Evolutionary conservation across 2,113 vertebrate genomes (phyloP), one percentile per base, ranked within the genome.

Genomic region (Periophthalmodon schlosseri): DNA sequence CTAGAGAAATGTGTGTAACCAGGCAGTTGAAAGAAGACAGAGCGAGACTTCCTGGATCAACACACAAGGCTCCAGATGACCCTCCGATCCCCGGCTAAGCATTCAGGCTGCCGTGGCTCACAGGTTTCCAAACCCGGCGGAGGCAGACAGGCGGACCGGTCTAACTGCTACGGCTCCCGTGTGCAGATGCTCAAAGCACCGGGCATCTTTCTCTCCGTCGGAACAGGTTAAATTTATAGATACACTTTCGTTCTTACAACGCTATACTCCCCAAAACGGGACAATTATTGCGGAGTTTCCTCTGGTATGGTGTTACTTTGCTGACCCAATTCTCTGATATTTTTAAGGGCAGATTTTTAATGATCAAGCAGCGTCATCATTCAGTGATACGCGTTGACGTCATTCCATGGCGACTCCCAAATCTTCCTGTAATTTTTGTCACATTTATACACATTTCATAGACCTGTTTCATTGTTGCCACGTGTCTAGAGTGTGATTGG

Each of bases 301-400:
- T 56, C 44, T 12, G 56, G 36, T n/a, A 8, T 66, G 3, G 73
- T 52, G 64, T 54, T 60, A 73, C 69, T 78, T 84, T 60, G 79
- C 81, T 88, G 91, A 92, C 90, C 91, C 39, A 87, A 87, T 88
- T 92, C 79, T 86, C 76, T 60, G 74, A 77, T 85, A 83, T 90
- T 84, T 93, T 93, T 92, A 90, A 93, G 87, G 88, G 85, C 88
- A 74, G 86, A 76, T 89, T 90, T 88, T 88, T 81, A 89, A 92
- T 90, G 86, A 91, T 90, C 91, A 89, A 89, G 83, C 86, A 78
- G 93, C 93, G 92, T 94, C 93, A 92, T 91, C 89, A 84, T 88
- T 93, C 89, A 90, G 89, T 79, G 84, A 84, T 91, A 88, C 93
- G 91, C 84, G 68, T 52, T 93, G 85, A 92, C 94, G 93, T 95